Evolutionary conservation across 2,113 vertebrate genomes (phyloP).

Genomic region (Turdus rufiventris): DNA sequence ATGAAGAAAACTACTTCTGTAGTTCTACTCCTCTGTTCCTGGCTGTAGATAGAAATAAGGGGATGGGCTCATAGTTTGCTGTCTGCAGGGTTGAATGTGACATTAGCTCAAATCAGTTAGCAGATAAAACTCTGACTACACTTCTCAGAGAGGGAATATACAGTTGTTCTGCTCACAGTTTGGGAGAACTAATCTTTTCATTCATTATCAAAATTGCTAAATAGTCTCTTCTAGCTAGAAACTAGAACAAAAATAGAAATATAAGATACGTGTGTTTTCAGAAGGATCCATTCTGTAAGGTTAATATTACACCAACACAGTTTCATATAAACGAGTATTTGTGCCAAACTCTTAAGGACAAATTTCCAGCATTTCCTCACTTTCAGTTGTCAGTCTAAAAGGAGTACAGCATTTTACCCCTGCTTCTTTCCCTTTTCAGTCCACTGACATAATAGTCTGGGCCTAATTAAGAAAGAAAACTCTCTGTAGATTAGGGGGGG

Average conservation of each 20-base stretch:
- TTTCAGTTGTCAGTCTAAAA: neutral
- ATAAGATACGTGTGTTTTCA: neutral
- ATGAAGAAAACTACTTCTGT: neutral
- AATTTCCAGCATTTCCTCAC: neutral
- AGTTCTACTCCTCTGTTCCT: neutral
- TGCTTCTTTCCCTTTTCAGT: neutral
- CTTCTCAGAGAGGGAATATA: neutral
- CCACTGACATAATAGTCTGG: neutral
- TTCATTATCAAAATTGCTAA: neutral
- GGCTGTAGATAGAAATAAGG: constrained; percentile 1
- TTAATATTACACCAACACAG: neutral
- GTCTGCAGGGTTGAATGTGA: neutral
- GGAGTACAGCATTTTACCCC: neutral
- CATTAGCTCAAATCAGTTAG: neutral
- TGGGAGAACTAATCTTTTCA: neutral
- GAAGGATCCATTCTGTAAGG: neutral
- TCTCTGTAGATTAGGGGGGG: fast-evolving
- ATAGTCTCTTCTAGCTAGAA: neutral
- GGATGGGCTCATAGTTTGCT: neutral
- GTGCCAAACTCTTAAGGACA: neutral
- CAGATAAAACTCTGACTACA: neutral
- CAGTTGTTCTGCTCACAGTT: neutral
- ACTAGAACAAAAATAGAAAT: neutral
- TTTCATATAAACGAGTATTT: neutral
- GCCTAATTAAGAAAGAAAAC: neutral